A percentile compares a stretch with the other conserved stretches of the same genome.
Conservation (phyloP, 64 coral and sea anemone species). For the Stylophora pistillata region DNA sequence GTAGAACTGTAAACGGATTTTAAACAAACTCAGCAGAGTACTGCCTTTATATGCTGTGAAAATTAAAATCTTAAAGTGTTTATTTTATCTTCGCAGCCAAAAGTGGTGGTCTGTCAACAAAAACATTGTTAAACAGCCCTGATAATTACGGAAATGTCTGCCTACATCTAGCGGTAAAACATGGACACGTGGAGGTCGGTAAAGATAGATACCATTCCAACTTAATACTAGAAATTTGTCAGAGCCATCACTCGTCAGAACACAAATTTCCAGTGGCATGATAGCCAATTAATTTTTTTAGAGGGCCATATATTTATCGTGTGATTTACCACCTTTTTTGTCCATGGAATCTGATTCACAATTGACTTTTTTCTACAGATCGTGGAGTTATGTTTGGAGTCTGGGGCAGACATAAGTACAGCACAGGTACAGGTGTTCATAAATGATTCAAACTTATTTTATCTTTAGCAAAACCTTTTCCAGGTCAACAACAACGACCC, state of each 20-base stretch:
- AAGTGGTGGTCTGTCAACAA: slow-evolving; percentile 13
- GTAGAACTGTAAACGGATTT: no score
- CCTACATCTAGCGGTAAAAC: slow-evolving; percentile 72
- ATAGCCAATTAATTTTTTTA: no score
- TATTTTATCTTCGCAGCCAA: slow-evolving; percentile 18
- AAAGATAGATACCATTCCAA: no score
- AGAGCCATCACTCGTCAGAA: not conserved
- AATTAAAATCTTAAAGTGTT: not conserved
- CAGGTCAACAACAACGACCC: no score
- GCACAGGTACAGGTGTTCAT: not conserved
- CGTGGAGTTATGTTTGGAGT: slow-evolving; percentile 14
- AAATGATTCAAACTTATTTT: not conserved
- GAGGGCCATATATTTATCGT: no score
- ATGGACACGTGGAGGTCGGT: slow-evolving; percentile 51
- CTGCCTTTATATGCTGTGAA: no score
- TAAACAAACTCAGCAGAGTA: no score
- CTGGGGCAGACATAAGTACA: slow-evolving; percentile 21
- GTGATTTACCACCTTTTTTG: not conserved
- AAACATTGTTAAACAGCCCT: slow-evolving; percentile 50
- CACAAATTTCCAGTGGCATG: no score
- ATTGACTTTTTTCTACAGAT: not conserved
- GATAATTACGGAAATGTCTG: slow-evolving; percentile 77
- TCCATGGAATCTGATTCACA: not conserved
- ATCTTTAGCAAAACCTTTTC: no score
- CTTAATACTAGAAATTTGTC: not conserved